Percentiles rank a stretch among this genome's conserved stretches.
These are phyloP conservation scores for Drosophila infuscata DNA, from an alignment of 2,888 invertebrate genomes.

Conservation along the genomic window DNA sequence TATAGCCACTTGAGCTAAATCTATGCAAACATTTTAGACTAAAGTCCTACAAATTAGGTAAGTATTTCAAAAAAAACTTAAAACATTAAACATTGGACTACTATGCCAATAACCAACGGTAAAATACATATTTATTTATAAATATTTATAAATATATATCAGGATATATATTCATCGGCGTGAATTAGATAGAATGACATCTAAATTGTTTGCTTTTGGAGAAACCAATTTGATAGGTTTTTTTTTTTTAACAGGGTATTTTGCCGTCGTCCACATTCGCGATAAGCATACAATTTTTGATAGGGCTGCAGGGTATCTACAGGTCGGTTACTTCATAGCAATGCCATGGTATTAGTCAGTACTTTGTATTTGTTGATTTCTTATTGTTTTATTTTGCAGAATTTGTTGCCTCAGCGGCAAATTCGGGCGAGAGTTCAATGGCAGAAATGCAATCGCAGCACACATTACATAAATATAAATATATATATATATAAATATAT, in stretches of 20 bases:
- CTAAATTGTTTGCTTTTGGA: neutral
- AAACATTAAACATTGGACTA: neutral
- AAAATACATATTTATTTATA: neutral
- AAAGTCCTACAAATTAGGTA: neutral
- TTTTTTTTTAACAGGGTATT: neutral
- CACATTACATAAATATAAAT: neutral
- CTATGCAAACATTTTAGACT: neutral
- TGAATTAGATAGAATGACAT: neutral
- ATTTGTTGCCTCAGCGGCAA: conserved; percentile 3
- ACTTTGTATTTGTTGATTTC: neutral
- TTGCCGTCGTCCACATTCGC: neutral
- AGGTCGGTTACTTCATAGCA: neutral
- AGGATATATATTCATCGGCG: neutral
- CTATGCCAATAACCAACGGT: neutral
- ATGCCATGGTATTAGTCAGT: neutral
- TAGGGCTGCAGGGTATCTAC: neutral
- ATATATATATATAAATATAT: conserved; percentile 1
- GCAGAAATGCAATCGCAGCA: conserved; percentile 47
- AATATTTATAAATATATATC: neutral
- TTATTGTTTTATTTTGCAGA: neutral
- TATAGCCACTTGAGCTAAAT: neutral
- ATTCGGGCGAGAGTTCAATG: conserved; percentile 46
- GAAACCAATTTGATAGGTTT: neutral
- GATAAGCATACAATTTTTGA: no score
- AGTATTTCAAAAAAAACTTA: neutral